Base-by-base conservation (phyloP, 2,888 invertebrate genomes). In the Caenorhabditis japonica region DNA sequence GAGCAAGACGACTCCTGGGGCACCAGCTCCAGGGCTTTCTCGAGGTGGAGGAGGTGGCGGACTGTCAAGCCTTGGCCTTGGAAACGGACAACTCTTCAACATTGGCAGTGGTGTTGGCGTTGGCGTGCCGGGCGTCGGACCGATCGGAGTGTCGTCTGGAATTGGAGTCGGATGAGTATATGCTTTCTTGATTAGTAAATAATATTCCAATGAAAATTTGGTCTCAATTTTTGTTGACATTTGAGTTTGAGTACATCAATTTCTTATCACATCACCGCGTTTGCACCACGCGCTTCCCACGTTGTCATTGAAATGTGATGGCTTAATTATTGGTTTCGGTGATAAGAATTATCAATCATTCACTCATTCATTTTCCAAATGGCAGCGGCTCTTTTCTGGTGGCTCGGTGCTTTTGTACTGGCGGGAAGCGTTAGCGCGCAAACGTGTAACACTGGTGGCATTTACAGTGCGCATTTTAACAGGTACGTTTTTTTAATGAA, bases 71-170 rank as follows among this genome's bases (percentile, higher is more conserved):
- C 47, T 71, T 3, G 71, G 71, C n/a, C 46, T 72, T 3, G 78
- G 78, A 21, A 59, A 58, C 15, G 76, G 76, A 12, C 51, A 60
- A 19, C 55, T 79, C 0, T 76, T 79, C 17, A 61, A 66, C 15
- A 76, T 79, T 10, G 46, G 64, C 12, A 66, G 70, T 36, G 79
- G 79, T 44, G 49, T 79, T 5, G 79, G 79, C 1, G 71, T 79
- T 4, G 79, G 79, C 17, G 66, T 79, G 0, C 79, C 79, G 2
- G 79, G 79, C 19, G 79, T 79, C 10, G 79, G 79, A 5, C 79
- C 79, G 17, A 79, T 79, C 44, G 79, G 79, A 36, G 59, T 79
- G 2, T 58, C 61, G 0, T 61, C 61, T n/a, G 76, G 76, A 19
- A 44, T 79, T 3, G 79, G 79, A 15, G 69, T 78, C 38, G 78